Conservation (phyloP, 2,888 invertebrate genomes). For the Melanargia galathea region DNA sequence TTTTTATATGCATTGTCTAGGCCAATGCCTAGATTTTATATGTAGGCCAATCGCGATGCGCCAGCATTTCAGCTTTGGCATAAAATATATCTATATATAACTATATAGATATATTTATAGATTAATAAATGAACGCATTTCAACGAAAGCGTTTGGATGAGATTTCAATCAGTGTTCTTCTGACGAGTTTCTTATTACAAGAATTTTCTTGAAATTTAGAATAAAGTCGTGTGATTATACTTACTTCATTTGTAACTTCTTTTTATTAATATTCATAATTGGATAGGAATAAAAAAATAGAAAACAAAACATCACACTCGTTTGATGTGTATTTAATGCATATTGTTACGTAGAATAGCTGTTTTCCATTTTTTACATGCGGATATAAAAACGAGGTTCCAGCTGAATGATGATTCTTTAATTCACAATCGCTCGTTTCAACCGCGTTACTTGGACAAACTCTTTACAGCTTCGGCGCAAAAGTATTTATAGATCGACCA, state of each 20-base stretch:
- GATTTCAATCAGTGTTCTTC: too few species aligned
- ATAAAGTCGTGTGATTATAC: slow-evolving; percentile 4
- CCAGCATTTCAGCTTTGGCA: too few species aligned
- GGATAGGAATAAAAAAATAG: not conserved
- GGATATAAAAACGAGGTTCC: not conserved
- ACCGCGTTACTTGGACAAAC: slow-evolving; percentile 1
- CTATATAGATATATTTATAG: too few species aligned
- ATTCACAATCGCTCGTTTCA: not conserved
- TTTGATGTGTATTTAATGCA: not conserved
- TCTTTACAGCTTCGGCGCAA: slow-evolving; percentile 5
- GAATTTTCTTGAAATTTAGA: not conserved
- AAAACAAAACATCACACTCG: slow-evolving; percentile 1
- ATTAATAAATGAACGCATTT: too few species aligned
- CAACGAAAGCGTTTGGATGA: too few species aligned
- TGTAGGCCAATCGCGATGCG: too few species aligned
- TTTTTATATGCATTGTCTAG: too few species aligned
- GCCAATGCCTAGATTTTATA: too few species aligned
- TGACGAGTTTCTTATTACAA: too few species aligned
- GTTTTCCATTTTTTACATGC: not conserved
- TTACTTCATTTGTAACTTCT: slow-evolving; percentile 4
- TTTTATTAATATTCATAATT: not conserved
- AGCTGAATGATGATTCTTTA: not conserved
- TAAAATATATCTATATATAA: too few species aligned
- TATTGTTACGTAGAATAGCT: not conserved
- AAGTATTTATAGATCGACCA: too few species aligned